Evolutionary conservation across 1,140 invertebrate species (phyloP).

Genomic region (Brachionus paranguensis): DNA sequence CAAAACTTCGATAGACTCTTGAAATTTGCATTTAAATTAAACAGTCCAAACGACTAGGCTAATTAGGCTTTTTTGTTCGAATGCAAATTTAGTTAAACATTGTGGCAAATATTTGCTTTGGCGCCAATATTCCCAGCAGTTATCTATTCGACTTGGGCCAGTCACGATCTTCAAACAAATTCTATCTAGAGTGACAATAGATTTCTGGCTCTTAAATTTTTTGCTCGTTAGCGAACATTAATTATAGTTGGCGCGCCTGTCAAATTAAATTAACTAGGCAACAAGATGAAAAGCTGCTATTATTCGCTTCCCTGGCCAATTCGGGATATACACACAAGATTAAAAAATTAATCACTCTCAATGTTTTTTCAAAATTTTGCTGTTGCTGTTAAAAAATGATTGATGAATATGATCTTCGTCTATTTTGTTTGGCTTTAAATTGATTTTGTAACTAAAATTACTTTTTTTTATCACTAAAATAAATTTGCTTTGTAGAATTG

Average conservation of each 20-base stretch:
- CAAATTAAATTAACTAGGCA: background rate
- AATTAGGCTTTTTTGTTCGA: background rate
- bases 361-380: too few species aligned
- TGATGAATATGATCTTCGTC: background rate
- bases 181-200: background rate
- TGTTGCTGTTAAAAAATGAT: background rate
- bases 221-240: background rate
- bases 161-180: background rate
- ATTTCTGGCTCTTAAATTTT: background rate
- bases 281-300: background rate
- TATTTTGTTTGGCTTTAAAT: too few species aligned
- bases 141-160: background rate
- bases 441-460: too few species aligned
- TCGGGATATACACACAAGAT: background rate
- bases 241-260: conserved; percentile 7
- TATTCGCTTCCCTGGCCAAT: background rate
- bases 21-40: conserved; percentile 6
- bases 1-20: background rate
- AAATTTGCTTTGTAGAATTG: too few species aligned
- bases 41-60: background rate
- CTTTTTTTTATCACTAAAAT: too few species aligned
- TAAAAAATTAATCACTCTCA: background rate
- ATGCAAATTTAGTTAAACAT: background rate
- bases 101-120: background rate
- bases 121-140: background rate